Evolutionary conservation across 2,888 invertebrate genomes (phyloP).

Genomic region (Pyrochroa serraticornis): DNA sequence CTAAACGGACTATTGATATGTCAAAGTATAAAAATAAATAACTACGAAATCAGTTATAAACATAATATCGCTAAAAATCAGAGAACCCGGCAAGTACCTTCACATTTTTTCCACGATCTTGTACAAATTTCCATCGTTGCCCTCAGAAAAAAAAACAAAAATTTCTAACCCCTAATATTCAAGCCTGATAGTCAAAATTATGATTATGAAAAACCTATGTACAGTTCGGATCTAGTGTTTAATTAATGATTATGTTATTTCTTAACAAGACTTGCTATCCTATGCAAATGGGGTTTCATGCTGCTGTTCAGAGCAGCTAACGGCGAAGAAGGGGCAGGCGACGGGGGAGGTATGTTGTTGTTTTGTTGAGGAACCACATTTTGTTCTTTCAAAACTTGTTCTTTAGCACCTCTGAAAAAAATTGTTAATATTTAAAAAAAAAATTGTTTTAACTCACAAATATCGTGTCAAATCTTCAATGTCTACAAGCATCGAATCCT

Average conservation of each 20-base stretch:
- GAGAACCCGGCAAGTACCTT: not conserved
- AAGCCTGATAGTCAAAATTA: slow-evolving; percentile 27
- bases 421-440: slow-evolving; percentile 2
- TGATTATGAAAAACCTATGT: slow-evolving; percentile 26
- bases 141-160: not conserved
- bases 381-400: slow-evolving; percentile 59
- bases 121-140: not conserved
- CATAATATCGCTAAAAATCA: slow-evolving; percentile 16
- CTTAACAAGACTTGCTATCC: slow-evolving; percentile 59
- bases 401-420: slow-evolving; percentile 59
- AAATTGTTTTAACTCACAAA: slow-evolving; percentile 66
- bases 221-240: slow-evolving; percentile 64
- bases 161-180: slow-evolving; percentile 5
- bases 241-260: slow-evolving; percentile 58
- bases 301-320: slow-evolving; percentile 54
- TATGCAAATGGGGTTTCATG: slow-evolving; percentile 57
- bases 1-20: slow-evolving; percentile 39
- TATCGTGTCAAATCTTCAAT: slow-evolving; percentile 94
- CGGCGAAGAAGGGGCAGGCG: slow-evolving; percentile 53
- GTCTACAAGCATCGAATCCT: slow-evolving; percentile 96
- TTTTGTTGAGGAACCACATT: slow-evolving; percentile 47
- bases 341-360: slow-evolving; percentile 53
- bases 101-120: not conserved
- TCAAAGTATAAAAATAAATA: slow-evolving; percentile 42
- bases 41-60: slow-evolving; percentile 28